Percentiles rank a stretch among this genome's conserved stretches.
phyloP scores from a whole-genome alignment of 2,888 invertebrate species.

The Mythimna pallens region DNA sequence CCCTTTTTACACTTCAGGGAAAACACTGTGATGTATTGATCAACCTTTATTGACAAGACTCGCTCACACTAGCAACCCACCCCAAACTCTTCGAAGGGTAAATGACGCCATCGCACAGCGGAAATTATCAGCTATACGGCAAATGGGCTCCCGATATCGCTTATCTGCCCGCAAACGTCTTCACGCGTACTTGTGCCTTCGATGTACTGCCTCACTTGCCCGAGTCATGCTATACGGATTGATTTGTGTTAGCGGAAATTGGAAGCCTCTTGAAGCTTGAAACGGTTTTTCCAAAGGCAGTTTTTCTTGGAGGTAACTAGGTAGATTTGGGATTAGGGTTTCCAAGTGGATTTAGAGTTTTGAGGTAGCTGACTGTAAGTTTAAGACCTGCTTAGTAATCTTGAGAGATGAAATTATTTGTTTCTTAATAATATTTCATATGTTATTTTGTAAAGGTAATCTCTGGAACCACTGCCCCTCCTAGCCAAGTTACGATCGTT shows the following conservation, averaged over 20 bases:
- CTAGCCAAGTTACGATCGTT: too few species aligned
- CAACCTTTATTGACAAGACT: neutral
- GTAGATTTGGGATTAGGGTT: constrained; percentile 15
- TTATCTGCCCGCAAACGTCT: constrained; percentile 78
- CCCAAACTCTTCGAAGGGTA: constrained; percentile 77
- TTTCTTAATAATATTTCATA: too few species aligned
- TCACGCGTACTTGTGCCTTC: constrained; percentile 60
- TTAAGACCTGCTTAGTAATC: neutral
- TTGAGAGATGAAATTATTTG: neutral
- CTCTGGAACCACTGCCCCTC: neutral
- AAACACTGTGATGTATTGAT: neutral
- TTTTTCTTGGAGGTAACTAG: neutral
- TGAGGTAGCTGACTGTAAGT: too few species aligned
- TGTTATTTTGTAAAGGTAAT: neutral
- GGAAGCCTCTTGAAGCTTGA: constrained; percentile 36
- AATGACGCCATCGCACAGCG: constrained; percentile 83
- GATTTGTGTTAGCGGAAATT: constrained; percentile 58
- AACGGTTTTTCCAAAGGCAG: constrained; percentile 24
- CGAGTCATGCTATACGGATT: constrained; percentile 36
- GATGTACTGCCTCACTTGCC: constrained; percentile 36
- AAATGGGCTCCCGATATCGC: constrained; percentile 82
- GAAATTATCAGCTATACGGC: constrained; percentile 85
- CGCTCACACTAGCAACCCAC: constrained; percentile 49
- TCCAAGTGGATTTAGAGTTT: neutral
- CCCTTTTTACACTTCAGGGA: too few species aligned